Evolutionary conservation across 2,797 vertebrate genomes (phyloP).

Genomic region (Carapus acus): DNA sequence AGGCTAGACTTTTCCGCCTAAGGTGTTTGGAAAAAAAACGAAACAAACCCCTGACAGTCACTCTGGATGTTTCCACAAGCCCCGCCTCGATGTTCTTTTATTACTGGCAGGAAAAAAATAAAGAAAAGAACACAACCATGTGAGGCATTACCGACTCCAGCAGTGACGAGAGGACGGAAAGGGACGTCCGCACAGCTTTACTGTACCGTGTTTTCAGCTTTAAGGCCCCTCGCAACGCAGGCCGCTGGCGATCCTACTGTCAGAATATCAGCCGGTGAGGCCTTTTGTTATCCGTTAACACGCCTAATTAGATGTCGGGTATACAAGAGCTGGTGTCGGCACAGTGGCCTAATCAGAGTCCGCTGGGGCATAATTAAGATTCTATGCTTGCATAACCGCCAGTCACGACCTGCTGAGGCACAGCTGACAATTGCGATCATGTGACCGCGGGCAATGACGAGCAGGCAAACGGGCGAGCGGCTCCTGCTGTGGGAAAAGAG

Average conservation of each 20-base stretch:
- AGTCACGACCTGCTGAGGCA: constrained; percentile 42
- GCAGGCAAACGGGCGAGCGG: constrained; percentile 31
- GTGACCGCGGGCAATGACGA: constrained; percentile 41
- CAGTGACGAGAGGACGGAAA: not conserved
- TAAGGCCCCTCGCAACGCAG: constrained; percentile 22
- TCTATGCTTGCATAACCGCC: constrained; percentile 56
- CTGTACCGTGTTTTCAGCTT: constrained; percentile 38
- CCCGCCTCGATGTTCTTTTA: not conserved
- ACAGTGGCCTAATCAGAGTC: constrained; percentile 65
- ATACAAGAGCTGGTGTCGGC: constrained; percentile 56
- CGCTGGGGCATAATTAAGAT: constrained; percentile 68
- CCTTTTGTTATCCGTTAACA: constrained; percentile 55
- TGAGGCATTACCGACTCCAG: not conserved
- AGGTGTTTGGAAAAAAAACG: not conserved
- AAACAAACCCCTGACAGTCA: not conserved
- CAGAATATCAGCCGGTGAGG: constrained; percentile 47
- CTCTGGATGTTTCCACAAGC: not conserved
- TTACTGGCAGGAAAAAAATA: not conserved
- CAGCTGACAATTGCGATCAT: constrained; percentile 47
- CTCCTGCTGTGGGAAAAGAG: constrained; percentile 12
- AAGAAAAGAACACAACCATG: no score
- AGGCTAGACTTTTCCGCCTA: not conserved
- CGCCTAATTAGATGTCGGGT: constrained; percentile 68
- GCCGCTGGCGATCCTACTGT: constrained; percentile 44
- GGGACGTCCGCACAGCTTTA: constrained; percentile 25